phyloP scores from a whole-genome alignment of 2,888 invertebrate genomes.

The Chydorus sphaericus region DNA sequence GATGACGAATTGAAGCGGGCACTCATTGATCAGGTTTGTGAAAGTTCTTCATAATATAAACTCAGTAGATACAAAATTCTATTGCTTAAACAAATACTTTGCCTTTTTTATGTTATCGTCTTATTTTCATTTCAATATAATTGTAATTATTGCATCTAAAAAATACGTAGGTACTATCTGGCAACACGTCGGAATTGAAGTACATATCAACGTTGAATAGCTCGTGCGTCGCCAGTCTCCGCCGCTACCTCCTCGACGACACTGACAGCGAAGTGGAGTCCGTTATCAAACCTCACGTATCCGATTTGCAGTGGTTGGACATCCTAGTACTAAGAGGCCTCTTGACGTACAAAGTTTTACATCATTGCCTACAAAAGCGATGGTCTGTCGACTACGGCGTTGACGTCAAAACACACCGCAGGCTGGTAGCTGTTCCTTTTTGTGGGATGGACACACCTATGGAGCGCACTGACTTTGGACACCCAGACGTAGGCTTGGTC shows the following conservation, averaged over 20 bases:
- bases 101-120: too few relatives aligned
- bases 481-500: constrained; percentile 19
- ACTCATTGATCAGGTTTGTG: not conserved
- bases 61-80: too few relatives aligned
- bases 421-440: constrained; percentile 19
- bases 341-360: constrained; percentile 17
- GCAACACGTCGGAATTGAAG: not conserved
- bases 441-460: constrained; percentile 18
- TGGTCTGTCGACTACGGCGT: constrained; percentile 21
- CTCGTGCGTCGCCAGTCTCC: not conserved
- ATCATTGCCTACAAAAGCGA: constrained; percentile 16
- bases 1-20: not conserved
- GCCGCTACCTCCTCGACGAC: not conserved
- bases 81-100: too few relatives aligned
- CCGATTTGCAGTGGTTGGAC: not conserved
- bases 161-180: too few relatives aligned
- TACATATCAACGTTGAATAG: not conserved
- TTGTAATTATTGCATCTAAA: too few relatives aligned
- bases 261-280: not conserved
- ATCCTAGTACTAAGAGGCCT: constrained; percentile 17
- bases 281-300: not conserved
- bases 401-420: constrained; percentile 11
- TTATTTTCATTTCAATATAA: too few relatives aligned
- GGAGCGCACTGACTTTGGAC: constrained; percentile 19
- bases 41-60: too few relatives aligned